Conservation (phyloP, 2,888 invertebrate species). For the Tortricodes alternella region DNA sequence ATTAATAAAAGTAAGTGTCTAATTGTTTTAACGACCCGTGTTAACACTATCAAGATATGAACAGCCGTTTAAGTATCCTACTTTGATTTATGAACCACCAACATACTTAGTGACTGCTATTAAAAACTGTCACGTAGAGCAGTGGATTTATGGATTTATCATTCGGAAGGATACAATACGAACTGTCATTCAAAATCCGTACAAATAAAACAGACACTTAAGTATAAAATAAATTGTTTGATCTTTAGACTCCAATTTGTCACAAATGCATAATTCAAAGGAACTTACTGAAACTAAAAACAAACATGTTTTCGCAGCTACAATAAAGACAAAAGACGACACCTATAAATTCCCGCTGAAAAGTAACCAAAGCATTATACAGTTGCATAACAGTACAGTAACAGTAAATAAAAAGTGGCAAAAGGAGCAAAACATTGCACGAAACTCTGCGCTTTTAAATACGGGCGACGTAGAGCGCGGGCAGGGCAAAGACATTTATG, state of each 20-base stretch:
- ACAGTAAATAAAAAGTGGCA: slow-evolving; percentile 78
- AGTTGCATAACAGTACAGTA: slow-evolving; percentile 80
- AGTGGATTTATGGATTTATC: slow-evolving; percentile 15
- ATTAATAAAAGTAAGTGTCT: slow-evolving; percentile 43
- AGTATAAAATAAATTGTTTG: slow-evolving; percentile 8
- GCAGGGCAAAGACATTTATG: slow-evolving; percentile 84
- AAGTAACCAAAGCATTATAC: slow-evolving; percentile 80
- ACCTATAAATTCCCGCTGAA: slow-evolving; percentile 76
- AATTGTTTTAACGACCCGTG: slow-evolving; percentile 53
- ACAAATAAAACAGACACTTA: not conserved
- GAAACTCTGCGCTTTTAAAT: slow-evolving; percentile 82
- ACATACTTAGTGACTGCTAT: slow-evolving; percentile 13
- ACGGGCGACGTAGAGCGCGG: slow-evolving; percentile 79
- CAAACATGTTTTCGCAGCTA: slow-evolving; percentile 67
- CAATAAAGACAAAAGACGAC: slow-evolving; percentile 79
- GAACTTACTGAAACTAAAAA: slow-evolving; percentile 62
- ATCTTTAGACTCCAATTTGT: slow-evolving; percentile 35
- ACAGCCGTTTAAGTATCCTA: slow-evolving; percentile 6
- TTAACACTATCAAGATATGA: slow-evolving; percentile 56
- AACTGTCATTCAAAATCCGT: slow-evolving; percentile 1
- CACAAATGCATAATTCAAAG: slow-evolving; percentile 49
- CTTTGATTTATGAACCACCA: slow-evolving; percentile 20
- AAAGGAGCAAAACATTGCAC: slow-evolving; percentile 77
- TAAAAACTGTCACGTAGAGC: slow-evolving; percentile 27
- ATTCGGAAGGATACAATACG: slow-evolving; percentile 22